Evolutionary conservation across 2,888 invertebrate genomes (phyloP).

Genomic region (Tanytarsus gracilentus): DNA sequence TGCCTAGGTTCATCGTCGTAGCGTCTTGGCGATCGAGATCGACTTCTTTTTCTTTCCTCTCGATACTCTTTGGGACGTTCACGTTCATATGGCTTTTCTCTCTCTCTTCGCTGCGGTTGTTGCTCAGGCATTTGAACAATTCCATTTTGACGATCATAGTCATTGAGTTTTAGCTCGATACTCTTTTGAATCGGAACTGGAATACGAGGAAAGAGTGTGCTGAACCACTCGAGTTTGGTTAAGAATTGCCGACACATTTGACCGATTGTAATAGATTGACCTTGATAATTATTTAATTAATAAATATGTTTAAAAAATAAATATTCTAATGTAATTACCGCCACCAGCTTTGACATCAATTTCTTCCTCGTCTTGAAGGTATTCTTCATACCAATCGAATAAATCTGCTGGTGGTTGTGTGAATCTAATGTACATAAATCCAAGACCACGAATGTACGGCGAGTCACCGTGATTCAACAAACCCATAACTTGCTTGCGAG

Average conservation of each 20-base stretch:
- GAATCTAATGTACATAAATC: slow-evolving; percentile 64
- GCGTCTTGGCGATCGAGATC: not conserved
- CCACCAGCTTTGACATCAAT: slow-evolving; percentile 97
- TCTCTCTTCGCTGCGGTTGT: not conserved
- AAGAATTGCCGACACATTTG: slow-evolving; percentile 86
- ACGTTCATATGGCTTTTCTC: not conserved
- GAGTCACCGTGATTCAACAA: slow-evolving; percentile 93
- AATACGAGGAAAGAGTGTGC: slow-evolving; percentile 95
- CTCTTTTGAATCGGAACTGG: slow-evolving; percentile 96
- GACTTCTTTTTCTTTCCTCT: not conserved
- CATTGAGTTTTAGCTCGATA: slow-evolving; percentile 66
- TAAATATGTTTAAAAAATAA: not conserved
- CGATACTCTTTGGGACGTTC: slow-evolving; percentile 3
- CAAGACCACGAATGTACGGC: slow-evolving; percentile 93
- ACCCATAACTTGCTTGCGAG: slow-evolving; percentile 95
- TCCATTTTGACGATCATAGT: slow-evolving; percentile 39
- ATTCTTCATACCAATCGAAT: slow-evolving; percentile 95
- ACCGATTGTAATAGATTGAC: slow-evolving; percentile 75
- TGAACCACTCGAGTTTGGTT: slow-evolving; percentile 97
- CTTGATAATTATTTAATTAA: not conserved
- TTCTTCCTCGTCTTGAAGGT: slow-evolving; percentile 93
- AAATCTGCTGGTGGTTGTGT: slow-evolving; percentile 93
- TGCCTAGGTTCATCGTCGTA: not conserved
- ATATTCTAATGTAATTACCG: slow-evolving; percentile 52
- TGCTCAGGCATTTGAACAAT: not conserved